These are phyloP conservation scores for Brachyhypopomus occidentalis DNA, from an alignment of 2,113 vertebrate species.

Conservation along the genomic window DNA sequence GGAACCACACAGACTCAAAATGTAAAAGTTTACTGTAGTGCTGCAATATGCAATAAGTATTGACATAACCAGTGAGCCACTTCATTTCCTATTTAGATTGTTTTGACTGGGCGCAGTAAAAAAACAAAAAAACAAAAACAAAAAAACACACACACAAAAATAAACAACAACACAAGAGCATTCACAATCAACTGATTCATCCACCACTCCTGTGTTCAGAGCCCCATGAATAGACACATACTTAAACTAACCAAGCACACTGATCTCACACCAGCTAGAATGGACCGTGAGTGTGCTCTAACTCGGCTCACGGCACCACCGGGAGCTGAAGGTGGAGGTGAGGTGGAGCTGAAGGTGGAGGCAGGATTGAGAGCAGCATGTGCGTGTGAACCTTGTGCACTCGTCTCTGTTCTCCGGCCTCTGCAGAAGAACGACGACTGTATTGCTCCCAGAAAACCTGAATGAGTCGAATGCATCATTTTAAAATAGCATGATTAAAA, in stretches of 20 bases:
- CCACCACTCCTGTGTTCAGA: neutral
- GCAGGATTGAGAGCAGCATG: slow-evolving; percentile 10
- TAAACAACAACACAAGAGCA: neutral
- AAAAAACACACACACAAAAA: neutral
- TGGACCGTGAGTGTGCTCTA: slow-evolving; percentile 10
- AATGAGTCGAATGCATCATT: slow-evolving; percentile 39
- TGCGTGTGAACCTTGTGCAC: neutral
- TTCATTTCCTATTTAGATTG: slow-evolving; percentile 36
- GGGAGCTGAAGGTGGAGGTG: slow-evolving; percentile 1
- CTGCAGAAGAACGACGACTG: slow-evolving; percentile 39
- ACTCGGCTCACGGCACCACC: slow-evolving; percentile 1
- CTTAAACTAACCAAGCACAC: slow-evolving; percentile 33
- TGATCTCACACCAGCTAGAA: slow-evolving; percentile 38
- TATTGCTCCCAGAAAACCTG: slow-evolving; percentile 55
- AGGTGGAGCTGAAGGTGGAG: slow-evolving; percentile 1
- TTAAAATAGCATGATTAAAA: slow-evolving; percentile 39
- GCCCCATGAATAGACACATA: slow-evolving; percentile 12
- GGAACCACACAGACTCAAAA: slow-evolving; percentile 36
- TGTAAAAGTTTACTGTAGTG: slow-evolving; percentile 58
- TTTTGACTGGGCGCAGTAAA: slow-evolving; percentile 42
- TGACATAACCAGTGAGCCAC: slow-evolving; percentile 45
- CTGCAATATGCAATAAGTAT: slow-evolving; percentile 49
- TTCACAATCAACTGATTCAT: slow-evolving; percentile 6
- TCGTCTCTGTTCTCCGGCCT: neutral
- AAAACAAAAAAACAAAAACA: slow-evolving; percentile 20